Conservation (phyloP, 1,140 invertebrate species). For the Apis florea region DNA sequence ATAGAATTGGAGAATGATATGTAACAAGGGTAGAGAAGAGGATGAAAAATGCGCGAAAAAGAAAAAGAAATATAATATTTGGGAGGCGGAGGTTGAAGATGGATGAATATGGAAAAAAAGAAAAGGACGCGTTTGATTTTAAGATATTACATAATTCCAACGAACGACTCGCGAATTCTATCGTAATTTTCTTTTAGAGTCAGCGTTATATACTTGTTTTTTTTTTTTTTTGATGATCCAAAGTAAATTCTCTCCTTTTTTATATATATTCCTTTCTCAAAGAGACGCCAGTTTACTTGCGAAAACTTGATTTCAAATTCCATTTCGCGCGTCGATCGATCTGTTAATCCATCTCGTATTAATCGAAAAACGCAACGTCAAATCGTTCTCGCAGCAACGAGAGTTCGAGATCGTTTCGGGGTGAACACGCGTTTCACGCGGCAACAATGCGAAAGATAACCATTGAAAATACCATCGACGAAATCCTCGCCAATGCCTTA, state of each 20-base stretch:
- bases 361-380: slow-evolving; percentile 7
- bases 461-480: neutral
- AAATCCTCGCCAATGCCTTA: neutral
- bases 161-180: neutral
- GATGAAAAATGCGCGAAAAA: neutral
- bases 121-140: neutral
- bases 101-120: neutral
- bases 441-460: neutral
- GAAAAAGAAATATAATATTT: no score
- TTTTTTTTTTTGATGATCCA: neutral
- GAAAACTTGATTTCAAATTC: slow-evolving; percentile 25
- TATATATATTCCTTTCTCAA: neutral
- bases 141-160: neutral
- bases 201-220: neutral
- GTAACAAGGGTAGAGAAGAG: neutral
- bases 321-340: slow-evolving; percentile 8
- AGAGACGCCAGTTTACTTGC: neutral
- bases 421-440: neutral
- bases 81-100: no score
- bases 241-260: neutral
- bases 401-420: neutral
- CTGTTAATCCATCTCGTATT: slow-evolving; percentile 21
- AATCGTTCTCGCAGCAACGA: neutral
- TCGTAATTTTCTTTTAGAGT: neutral
- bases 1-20: neutral